Evolutionary conservation across 2,888 invertebrate genomes (phyloP).

Genomic region (Apodemia duryi): DNA sequence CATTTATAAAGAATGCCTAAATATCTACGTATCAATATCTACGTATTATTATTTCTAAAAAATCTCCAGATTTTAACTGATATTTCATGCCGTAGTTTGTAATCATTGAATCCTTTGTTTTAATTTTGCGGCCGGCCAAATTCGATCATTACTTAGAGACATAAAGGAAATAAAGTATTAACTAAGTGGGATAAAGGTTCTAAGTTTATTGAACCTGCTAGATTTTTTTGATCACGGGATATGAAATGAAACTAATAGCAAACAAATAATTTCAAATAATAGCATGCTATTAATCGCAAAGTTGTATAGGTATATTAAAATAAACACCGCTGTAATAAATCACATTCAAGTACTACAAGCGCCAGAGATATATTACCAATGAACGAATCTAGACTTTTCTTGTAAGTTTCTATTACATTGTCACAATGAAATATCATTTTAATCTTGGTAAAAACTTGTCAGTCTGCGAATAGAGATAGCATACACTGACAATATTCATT

Average conservation of each 20-base stretch:
- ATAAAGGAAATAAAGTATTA: background rate
- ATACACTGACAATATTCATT: background rate
- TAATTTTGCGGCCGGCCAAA: too few relatives aligned
- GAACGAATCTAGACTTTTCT: background rate
- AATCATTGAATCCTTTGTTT: too few relatives aligned
- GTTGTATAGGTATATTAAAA: conserved; percentile 16
- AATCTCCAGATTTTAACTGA: background rate
- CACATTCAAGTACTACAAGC: background rate
- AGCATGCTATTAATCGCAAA: background rate
- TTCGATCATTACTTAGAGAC: background rate
- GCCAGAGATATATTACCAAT: background rate
- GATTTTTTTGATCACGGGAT: background rate
- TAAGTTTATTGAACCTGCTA: background rate
- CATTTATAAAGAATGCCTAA: too few relatives aligned
- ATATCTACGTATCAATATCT: background rate
- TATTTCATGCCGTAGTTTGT: too few relatives aligned
- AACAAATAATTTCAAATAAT: background rate
- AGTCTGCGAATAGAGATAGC: background rate
- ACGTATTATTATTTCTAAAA: background rate
- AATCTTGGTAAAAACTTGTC: background rate
- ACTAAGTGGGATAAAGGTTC: background rate
- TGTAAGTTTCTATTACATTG: background rate
- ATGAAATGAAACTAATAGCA: background rate
- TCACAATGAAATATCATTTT: background rate
- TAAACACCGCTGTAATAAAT: background rate